Percentiles rank a stretch among this genome's conserved stretches.
Evolutionary conservation across 2,888 invertebrate genomes (phyloP).

Genomic region (Scaptomyza caliginosa): DNA sequence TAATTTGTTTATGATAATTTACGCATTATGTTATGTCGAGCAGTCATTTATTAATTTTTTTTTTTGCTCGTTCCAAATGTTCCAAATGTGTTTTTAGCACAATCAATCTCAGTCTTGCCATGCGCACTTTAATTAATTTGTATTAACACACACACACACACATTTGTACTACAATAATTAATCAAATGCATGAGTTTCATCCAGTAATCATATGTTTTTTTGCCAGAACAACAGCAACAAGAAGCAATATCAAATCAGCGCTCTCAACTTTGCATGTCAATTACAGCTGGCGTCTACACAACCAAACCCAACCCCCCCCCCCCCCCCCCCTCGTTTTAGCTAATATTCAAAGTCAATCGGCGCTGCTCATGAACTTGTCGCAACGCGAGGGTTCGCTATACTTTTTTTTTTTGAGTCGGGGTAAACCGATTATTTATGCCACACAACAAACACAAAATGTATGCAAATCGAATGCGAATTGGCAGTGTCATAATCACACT

Average conservation of each 20-base stretch:
- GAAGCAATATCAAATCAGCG: constrained; percentile 70
- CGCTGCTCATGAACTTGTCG: constrained; percentile 67
- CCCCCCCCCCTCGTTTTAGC: constrained; percentile 16
- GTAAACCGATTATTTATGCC: constrained; percentile 70
- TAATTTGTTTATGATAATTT: constrained; percentile 83
- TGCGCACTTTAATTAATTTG: constrained; percentile 75
- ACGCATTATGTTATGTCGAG: constrained; percentile 61
- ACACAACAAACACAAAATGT: constrained; percentile 51
- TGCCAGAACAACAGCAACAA: constrained; percentile 31
- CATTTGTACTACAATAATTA: constrained; percentile 65
- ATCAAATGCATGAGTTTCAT: constrained; percentile 73
- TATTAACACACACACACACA: constrained; percentile 61
- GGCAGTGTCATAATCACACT: no score
- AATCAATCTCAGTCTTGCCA: constrained; percentile 67
- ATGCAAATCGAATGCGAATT: constrained; percentile 77
- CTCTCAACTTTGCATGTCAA: constrained; percentile 71
- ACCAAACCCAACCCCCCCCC: neutral
- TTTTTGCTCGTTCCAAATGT: no score
- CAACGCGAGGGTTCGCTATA: constrained; percentile 28
- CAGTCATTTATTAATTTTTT: constrained; percentile 66
- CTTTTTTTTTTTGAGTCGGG: constrained; percentile 27
- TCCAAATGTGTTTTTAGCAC: no score
- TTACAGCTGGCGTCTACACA: constrained; percentile 62
- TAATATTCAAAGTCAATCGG: constrained; percentile 78
- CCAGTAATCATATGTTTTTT: constrained; percentile 69